phyloP scores from a whole-genome alignment of 2,888 invertebrate species.

The Sesamia inferens region DNA sequence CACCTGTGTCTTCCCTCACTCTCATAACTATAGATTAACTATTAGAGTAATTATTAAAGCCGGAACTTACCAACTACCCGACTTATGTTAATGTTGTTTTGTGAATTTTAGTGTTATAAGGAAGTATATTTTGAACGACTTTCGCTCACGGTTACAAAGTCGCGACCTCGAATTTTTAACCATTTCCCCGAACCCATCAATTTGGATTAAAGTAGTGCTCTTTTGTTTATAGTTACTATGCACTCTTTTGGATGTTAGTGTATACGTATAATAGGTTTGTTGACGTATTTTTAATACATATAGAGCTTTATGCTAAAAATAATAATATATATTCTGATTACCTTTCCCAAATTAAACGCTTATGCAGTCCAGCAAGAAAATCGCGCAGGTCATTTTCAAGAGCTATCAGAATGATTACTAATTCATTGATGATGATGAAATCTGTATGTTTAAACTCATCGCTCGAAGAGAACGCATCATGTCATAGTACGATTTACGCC shows the following conservation, averaged over 20 bases:
- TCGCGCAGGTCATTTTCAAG: not conserved
- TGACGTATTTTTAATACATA: not conserved
- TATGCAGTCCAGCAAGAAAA: not conserved
- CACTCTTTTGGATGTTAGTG: no score
- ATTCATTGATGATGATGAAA: not conserved
- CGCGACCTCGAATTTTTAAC: slow-evolving; percentile 31
- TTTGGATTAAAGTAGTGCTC: not conserved
- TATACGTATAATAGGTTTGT: not conserved
- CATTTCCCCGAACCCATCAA: slow-evolving; percentile 19
- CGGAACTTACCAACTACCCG: not conserved
- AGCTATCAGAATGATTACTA: not conserved
- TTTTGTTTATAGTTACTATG: not conserved
- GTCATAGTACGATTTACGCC: no score
- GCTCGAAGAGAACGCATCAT: no score
- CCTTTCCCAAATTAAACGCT: not conserved
- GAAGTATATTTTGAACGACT: slow-evolving; percentile 21
- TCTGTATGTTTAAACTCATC: no score
- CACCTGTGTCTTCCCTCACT: no score
- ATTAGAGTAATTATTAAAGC: not conserved
- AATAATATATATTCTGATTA: not conserved
- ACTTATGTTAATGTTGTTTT: no score
- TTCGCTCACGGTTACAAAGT: slow-evolving; percentile 15
- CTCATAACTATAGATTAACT: not conserved
- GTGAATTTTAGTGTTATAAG: slow-evolving; percentile 5
- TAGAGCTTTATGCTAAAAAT: no score